Conservation (phyloP, 2,797 vertebrate species). For the Syndactyla subalaris region DNA sequence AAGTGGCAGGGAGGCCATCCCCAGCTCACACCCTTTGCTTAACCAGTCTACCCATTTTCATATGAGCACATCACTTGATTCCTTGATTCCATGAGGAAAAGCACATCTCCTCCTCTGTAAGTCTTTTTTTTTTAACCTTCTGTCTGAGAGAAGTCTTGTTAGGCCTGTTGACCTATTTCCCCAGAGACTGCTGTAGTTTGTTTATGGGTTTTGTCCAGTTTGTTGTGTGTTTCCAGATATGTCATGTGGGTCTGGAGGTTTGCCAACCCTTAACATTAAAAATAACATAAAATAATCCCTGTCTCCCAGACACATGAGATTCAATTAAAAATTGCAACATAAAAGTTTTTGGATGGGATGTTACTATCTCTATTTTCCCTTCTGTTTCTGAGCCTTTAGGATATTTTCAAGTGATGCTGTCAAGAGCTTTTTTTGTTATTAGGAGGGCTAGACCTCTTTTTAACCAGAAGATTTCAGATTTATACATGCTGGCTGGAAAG, state of each 20-base stretch:
- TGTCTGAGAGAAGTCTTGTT: background rate
- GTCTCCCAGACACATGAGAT: background rate
- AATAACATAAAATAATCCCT: conserved; percentile 20
- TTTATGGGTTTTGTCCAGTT: conserved; percentile 50
- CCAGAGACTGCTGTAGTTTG: conserved; percentile 35
- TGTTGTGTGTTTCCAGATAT: conserved; percentile 52
- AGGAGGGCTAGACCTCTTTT: background rate
- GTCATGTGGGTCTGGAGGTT: conserved; percentile 29
- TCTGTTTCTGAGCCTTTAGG: background rate
- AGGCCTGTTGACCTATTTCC: conserved; percentile 19
- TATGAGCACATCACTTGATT: background rate
- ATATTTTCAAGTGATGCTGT: background rate
- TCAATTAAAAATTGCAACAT: conserved; percentile 8
- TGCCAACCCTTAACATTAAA: conserved; percentile 27
- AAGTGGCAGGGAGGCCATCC: background rate
- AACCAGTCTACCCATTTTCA: background rate
- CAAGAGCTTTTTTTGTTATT: background rate
- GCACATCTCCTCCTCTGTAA: background rate
- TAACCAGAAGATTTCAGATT: background rate
- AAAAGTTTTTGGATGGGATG: background rate
- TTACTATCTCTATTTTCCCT: background rate
- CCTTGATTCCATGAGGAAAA: background rate
- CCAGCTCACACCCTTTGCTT: background rate
- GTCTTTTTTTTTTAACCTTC: background rate
- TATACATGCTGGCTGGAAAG: background rate